These are phyloP conservation scores for Popillia japonica DNA, from an alignment of 1,140 invertebrate species.

Conservation along the genomic window DNA sequence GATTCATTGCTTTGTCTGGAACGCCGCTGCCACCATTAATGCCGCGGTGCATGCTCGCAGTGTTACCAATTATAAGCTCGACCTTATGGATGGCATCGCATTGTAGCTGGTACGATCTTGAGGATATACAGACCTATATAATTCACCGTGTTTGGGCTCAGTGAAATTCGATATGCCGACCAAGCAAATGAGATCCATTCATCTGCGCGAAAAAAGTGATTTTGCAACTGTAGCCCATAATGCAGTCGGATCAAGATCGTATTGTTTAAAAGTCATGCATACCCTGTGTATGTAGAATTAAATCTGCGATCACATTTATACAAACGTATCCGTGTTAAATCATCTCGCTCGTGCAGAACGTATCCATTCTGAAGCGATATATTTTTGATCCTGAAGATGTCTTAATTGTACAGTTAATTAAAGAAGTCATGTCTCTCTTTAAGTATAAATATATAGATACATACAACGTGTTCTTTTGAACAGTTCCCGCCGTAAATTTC, in stretches of 20 bases:
- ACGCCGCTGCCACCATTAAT: constrained; percentile 44
- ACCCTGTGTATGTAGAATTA: background rate
- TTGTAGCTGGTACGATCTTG: constrained; percentile 21
- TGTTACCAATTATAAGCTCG: constrained; percentile 41
- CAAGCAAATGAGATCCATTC: constrained; percentile 29
- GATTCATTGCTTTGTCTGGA: constrained; percentile 40
- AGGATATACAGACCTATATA: constrained; percentile 24
- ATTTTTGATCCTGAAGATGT: too few species aligned
- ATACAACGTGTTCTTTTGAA: too few species aligned
- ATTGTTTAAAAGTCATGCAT: constrained; percentile 10
- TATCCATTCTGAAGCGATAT: too few species aligned
- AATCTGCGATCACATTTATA: too few species aligned
- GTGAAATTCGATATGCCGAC: constrained; percentile 24
- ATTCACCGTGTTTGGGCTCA: constrained; percentile 17
- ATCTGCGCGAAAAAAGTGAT: constrained; percentile 14
- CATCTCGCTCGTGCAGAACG: too few species aligned
- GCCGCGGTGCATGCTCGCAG: constrained; percentile 36
- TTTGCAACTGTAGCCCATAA: background rate
- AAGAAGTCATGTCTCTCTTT: too few species aligned
- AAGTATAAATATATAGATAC: too few species aligned
- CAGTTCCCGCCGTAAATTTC: too few species aligned
- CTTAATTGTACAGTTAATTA: too few species aligned
- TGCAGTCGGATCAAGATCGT: background rate
- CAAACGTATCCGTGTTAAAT: too few species aligned
- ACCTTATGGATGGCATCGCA: constrained; percentile 39